Base-by-base conservation (phyloP, 2,888 invertebrate species). In the Ctenicera cuprea region DNA sequence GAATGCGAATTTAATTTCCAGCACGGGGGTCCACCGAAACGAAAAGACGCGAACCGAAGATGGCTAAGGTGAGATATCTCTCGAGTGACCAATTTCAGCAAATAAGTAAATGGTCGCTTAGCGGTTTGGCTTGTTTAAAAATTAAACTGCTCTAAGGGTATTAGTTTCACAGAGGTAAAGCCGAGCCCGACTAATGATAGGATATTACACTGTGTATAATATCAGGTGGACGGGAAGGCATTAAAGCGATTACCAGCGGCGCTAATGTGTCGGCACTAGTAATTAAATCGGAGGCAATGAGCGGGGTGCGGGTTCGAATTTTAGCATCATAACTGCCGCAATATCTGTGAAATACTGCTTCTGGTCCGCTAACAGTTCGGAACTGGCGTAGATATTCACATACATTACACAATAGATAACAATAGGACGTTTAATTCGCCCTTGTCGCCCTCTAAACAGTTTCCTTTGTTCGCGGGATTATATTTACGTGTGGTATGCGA, bases 401-500 rank as follows among this genome's bases (percentile, higher is more conserved):
- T 85, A 84, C 83, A 85, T 85, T 85, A 84, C 84, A 83, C 83
- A 83, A 82, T 83, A 85, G 86, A 85, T 85, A 85, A 85, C 85
- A 85, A 86, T 86, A 80, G 82, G 81, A 79, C 81, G 83, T 84
- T 86, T 85, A 85, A 86, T 85, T 85, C 84, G 85, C 84, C 84
- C 84, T 82, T 84, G 84, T 84, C 83, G 82, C 83, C 80, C 80
- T 82, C 83, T 84, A 85, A 85, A 85, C 84, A 85, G 85, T 83
- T 84, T 85, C 85, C 85, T 85, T 85, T 85, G 84, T 84, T 83
- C 81, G 75, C 54, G 14, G 80, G 80, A 82, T 82, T 82, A 83
- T 83, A 82, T 83, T 82, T 82, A 83, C 83, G 82, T 82, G 82
- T 81, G 80, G 78, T 80, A 77, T 77, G 73, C 81, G 81, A 84